Evolutionary conservation across 1,140 invertebrate genomes (phyloP).

Genomic region (Drosophila takahashii): DNA sequence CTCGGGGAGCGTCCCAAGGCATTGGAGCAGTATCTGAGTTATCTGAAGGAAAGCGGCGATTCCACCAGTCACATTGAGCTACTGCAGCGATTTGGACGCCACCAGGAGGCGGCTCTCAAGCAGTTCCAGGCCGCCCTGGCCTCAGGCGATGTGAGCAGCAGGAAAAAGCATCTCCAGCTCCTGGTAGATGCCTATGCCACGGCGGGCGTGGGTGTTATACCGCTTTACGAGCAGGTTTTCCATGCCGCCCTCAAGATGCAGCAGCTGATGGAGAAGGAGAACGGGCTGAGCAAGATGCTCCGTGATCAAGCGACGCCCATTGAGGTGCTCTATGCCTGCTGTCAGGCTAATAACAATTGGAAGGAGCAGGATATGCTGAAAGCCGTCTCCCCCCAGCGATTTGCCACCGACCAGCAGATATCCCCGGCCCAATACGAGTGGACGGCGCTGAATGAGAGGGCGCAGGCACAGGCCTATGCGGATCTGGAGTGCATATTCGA

Average conservation of each 20-base stretch:
- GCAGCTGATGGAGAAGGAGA: constrained; percentile 65
- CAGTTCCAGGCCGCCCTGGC: constrained; percentile 85
- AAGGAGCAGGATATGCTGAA: constrained; percentile 73
- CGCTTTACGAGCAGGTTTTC: constrained; percentile 72
- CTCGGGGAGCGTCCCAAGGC: constrained; percentile 85
- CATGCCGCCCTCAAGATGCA: constrained; percentile 64
- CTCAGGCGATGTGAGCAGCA: constrained; percentile 13
- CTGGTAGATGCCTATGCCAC: constrained; percentile 63
- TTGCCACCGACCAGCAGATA: constrained; percentile 73
- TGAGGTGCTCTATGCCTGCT: constrained; percentile 78
- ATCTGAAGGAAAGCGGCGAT: constrained; percentile 85
- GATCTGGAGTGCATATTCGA: constrained; percentile 82
- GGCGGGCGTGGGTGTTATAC: constrained; percentile 64
- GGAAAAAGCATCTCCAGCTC: constrained; percentile 66
- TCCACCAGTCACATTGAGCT: constrained; percentile 85
- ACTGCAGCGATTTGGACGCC: constrained; percentile 86
- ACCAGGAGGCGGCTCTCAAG: constrained; percentile 86
- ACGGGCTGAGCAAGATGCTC: constrained; percentile 15
- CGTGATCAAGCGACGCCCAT: constrained; percentile 58
- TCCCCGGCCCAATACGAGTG: constrained; percentile 79
- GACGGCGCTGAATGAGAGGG: constrained; percentile 79
- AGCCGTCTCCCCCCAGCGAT: constrained; percentile 64
- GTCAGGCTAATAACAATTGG: constrained; percentile 76
- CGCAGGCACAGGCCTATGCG: constrained; percentile 74
- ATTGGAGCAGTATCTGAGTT: constrained; percentile 86